Percentiles rank a stretch among this genome's conserved stretches.
phyloP scores from a whole-genome alignment of 2,888 invertebrate species.

The Yponomeuta malinellus region DNA sequence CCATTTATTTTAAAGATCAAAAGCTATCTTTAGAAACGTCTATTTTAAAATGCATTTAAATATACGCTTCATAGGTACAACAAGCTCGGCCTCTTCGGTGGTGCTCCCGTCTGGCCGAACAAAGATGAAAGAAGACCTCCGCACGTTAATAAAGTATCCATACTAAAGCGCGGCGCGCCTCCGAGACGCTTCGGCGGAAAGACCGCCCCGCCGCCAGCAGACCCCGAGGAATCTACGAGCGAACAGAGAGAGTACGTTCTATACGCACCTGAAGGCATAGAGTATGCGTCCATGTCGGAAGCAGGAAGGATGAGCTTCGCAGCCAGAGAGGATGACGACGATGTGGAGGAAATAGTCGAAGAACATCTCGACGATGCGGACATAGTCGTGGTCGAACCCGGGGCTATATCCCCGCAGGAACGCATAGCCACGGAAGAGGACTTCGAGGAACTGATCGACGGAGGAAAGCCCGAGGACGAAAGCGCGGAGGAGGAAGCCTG shows the following conservation, averaged over 20 bases:
- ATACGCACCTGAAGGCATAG: constrained; percentile 78
- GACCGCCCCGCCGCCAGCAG: constrained; percentile 32
- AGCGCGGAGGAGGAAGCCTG: constrained; percentile 42
- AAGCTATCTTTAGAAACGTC: no score
- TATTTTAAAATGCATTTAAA: no score
- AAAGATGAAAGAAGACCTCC: constrained; percentile 45
- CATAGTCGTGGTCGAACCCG: constrained; percentile 78
- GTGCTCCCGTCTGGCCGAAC: constrained; percentile 79
- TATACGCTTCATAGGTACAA: constrained; percentile 45
- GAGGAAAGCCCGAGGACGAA: constrained; percentile 75
- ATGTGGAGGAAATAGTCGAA: constrained; percentile 51
- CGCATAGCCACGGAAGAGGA: constrained; percentile 80
- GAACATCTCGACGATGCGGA: constrained; percentile 74
- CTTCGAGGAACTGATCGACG: constrained; percentile 79
- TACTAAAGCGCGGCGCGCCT: constrained; percentile 76
- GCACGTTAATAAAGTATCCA: constrained; percentile 73
- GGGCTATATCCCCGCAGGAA: constrained; percentile 77
- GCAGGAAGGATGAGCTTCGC: constrained; percentile 46
- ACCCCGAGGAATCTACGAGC: constrained; percentile 41
- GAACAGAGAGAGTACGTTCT: constrained; percentile 79
- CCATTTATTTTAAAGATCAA: no score
- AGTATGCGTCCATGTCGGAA: constrained; percentile 73
- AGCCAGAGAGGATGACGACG: constrained; percentile 50
- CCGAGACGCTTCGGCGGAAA: constrained; percentile 66
- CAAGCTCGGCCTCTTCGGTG: constrained; percentile 79